Evolutionary conservation across 2,113 vertebrate genomes (phyloP), one percentile per base, ranked within the genome.

Genomic region (Pterophyllum scalare): DNA sequence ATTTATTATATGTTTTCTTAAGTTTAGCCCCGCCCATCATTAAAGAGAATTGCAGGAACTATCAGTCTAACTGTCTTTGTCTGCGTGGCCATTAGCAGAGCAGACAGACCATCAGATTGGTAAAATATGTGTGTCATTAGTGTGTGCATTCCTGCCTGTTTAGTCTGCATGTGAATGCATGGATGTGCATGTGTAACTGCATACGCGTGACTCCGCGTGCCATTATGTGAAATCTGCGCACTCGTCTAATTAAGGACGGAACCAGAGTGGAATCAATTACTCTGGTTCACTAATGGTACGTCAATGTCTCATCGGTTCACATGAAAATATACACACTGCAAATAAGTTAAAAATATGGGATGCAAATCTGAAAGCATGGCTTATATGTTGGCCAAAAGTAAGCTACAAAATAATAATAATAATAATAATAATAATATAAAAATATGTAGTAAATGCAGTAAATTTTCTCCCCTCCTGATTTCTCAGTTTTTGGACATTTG

Each of bases 31-130:
- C 74, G 17, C 60, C n/a, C 58, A 58, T 57, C 79, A 83, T 89
- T 87, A 75, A 54, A 81, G 75, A 52, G 77, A 79, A 90, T 75
- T 61, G 60, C 59, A 57, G 64, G 58, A 54, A 75, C 43, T 52
- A 65, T 81, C 80, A 61, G 62, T 76, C 59, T 40, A 22, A 28
- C 54, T 75, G 35, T 82, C 40, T 70, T 72, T 72, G 80, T 87
- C 82, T 86, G 35, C 80, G 59, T 46, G 59, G 78, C 78, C 75
- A 88, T 93, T 89, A 92, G 20, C 64, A 13, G 64, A 89, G 85
- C 84, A 89, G 91, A 90, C 90, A 87, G 89, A 94, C 92, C 92
- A 93, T 93, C 88, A 91, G 84, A 91, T 88, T 88, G 59, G 20
- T 75, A 4, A 79, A 81, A 52, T 56, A 6, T 60, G 62, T 59